Conservation (phyloP, 2,113 vertebrate genomes). For the Saguinus imperator region DNA sequence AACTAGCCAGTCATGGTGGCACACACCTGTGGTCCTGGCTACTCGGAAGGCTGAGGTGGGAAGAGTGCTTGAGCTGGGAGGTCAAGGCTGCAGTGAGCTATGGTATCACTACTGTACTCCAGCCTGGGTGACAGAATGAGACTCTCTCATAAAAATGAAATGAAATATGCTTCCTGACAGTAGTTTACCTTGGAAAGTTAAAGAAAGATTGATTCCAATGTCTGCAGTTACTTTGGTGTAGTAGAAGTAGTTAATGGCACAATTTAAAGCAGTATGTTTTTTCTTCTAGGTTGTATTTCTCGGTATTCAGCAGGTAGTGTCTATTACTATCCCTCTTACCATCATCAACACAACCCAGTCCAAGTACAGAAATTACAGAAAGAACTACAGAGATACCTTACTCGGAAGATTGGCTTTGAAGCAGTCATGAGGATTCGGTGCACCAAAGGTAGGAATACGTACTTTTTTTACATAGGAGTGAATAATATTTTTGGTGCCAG, state of each 20-base stretch:
- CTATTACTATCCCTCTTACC: conserved; percentile 96
- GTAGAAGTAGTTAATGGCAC: not conserved
- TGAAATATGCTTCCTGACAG: not conserved
- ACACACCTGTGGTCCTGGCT: too few relatives aligned
- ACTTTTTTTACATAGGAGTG: not conserved
- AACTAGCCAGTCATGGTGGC: too few relatives aligned
- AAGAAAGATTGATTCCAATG: not conserved
- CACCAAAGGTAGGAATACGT: conserved; percentile 91
- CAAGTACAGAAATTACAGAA: conserved; percentile 94
- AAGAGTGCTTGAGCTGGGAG: too few relatives aligned
- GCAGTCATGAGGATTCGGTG: conserved; percentile 99
- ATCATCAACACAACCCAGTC: conserved; percentile 93
- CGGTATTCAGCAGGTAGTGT: conserved; percentile 96
- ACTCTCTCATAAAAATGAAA: not conserved
- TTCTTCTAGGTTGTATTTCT: conserved; percentile 93
- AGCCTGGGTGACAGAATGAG: not conserved
- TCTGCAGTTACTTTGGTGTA: not conserved
- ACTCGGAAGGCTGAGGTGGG: too few relatives aligned
- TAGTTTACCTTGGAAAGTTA: not conserved
- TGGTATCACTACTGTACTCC: too few relatives aligned
- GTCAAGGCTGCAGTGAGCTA: too few relatives aligned
- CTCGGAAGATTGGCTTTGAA: conserved; percentile 97
- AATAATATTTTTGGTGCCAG: not conserved
- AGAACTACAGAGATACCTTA: conserved; percentile 95
- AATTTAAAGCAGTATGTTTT: not conserved